Evolutionary conservation across 2,888 invertebrate species (phyloP), one percentile per base, ranked within the genome.

Genomic region (Thumatha senex): DNA sequence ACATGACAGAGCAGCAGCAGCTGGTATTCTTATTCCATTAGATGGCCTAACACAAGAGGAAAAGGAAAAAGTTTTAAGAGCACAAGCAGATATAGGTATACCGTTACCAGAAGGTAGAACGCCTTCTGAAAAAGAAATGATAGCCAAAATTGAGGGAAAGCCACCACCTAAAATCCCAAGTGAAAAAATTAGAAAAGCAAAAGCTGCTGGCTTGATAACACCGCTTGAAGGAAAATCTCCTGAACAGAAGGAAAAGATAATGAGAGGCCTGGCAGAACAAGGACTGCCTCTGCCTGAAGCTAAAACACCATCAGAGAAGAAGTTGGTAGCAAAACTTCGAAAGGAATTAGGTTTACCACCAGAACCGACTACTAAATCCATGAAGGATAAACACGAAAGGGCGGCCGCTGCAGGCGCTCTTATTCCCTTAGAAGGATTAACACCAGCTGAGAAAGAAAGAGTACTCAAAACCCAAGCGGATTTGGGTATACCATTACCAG

Each of bases 11-110:
- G 77, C 76, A 8, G 48, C 63, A 42, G 70, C 70, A 1, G 65
- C 67, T 38, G 77, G 76, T n/a, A 29, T 74, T 0, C 53, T 78
- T 0, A 59, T 64, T 4, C 79, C 80, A 0, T 53, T 79, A 43
- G 76, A 76, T 61, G 78, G 73, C 0, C 72, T 76, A 56, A 42
- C 70, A 1, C 47, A 54, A 2, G 53, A 63, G 8, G 35, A 63
- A 14, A 63, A 63, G 7, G 60, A 62, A 44, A 51, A 33, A 13
- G 35, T 54, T 38, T 24, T 62, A 1, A 49, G 30, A 8, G 54
- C 44, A 8, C 48, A 50, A 2, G 46, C 48, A 10, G 45, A 45
- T 24, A 36, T 36, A 5, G 48, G 48, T 7, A 30, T 55, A 3
- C 45, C 51, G 1, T 30, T 55, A 12, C 62, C 54, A 2, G 64